These are phyloP conservation scores for Oasisia sp. DNA, from an alignment of 2,888 invertebrate genomes.

Conservation along the genomic window DNA sequence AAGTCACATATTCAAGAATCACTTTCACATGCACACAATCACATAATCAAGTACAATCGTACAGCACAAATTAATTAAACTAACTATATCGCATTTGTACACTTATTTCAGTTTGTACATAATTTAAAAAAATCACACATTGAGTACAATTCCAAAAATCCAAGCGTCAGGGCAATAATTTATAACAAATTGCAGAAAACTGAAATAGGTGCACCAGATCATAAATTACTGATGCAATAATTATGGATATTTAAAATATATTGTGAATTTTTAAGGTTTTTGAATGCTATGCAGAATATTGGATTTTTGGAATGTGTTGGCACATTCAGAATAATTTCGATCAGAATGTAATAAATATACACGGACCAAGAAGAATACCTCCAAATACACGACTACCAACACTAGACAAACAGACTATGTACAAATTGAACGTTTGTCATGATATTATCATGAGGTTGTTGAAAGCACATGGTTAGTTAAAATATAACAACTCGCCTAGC, in stretches of 20 bases:
- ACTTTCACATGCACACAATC: not conserved
- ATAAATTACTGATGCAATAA: not conserved
- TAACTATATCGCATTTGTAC: conserved; percentile 17
- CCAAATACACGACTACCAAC: too few species aligned
- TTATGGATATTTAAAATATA: not conserved
- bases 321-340: too few species aligned
- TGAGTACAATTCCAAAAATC: not conserved
- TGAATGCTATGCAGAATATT: too few species aligned
- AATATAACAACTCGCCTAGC: not conserved
- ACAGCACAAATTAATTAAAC: not conserved
- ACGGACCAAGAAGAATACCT: too few species aligned
- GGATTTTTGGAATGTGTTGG: too few species aligned
- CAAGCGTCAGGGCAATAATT: not conserved
- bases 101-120: not conserved
- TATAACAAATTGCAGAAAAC: not conserved
- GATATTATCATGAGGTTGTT: not conserved
- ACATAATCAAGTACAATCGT: not conserved
- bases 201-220: not conserved
- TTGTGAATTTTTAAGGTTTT: too few species aligned
- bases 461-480: not conserved
- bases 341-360: too few species aligned
- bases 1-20: conserved; percentile 12
- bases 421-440: not conserved
- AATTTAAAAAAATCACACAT: not conserved
- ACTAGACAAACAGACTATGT: not conserved